These are phyloP conservation scores for Cerceris rybyensis DNA, from an alignment of 2,888 invertebrate genomes.

Conservation along the genomic window DNA sequence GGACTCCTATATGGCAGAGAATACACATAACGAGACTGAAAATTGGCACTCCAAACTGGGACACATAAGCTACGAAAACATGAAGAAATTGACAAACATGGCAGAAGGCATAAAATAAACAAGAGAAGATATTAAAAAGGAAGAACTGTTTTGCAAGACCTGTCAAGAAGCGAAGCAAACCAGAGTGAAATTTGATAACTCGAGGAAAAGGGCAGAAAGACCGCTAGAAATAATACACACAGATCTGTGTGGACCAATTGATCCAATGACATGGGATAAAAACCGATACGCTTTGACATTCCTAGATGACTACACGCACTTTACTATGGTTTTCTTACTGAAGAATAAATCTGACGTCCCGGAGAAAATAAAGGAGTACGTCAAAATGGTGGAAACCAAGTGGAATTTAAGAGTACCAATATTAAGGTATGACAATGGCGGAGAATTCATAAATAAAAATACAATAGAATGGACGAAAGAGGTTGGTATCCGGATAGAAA, in stretches of 20 bases:
- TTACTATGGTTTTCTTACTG: neutral
- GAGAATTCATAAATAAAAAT: slow-evolving; percentile 1
- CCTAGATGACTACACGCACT: slow-evolving; percentile 16
- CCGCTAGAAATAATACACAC: slow-evolving; percentile 58
- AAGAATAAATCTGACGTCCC: slow-evolving; percentile 11
- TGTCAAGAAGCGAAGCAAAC: slow-evolving; percentile 53
- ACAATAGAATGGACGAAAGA: slow-evolving; percentile 2
- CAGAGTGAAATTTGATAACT: slow-evolving; percentile 5
- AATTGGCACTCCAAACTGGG: slow-evolving; percentile 13
- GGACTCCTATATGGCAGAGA: neutral
- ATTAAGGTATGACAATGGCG: slow-evolving; percentile 23
- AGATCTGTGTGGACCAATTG: slow-evolving; percentile 60
- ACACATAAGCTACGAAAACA: neutral
- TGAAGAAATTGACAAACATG: neutral
- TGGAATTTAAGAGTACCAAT: neutral
- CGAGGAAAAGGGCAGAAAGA: slow-evolving; percentile 41
- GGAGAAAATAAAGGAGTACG: slow-evolving; percentile 14
- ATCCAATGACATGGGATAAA: slow-evolving; percentile 46
- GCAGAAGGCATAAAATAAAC: neutral
- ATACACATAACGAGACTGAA: neutral
- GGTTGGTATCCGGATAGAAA: slow-evolving; percentile 20
- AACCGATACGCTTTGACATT: slow-evolving; percentile 17
- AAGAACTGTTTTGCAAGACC: neutral
- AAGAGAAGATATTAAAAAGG: neutral
- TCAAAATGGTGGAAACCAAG: neutral